These are phyloP conservation scores for Alentia gelatinosa DNA, from an alignment of 2,888 invertebrate genomes.

Conservation along the genomic window DNA sequence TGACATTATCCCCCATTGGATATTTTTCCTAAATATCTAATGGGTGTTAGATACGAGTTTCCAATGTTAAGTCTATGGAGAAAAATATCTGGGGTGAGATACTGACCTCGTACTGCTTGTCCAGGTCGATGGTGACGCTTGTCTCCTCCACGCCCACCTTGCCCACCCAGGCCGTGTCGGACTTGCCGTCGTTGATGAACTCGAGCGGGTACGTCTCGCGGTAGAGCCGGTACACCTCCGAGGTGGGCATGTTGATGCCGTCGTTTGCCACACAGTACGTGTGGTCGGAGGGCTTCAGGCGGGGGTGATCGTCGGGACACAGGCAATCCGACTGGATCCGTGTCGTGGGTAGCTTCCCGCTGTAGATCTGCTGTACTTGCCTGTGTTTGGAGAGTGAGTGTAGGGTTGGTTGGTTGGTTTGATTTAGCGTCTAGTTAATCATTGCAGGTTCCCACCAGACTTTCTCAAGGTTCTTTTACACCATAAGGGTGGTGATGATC, in stretches of 20 bases:
- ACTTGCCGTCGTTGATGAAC: conserved; percentile 60
- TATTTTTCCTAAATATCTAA: no score
- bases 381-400: no score
- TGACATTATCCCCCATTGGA: no score
- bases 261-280: conserved; percentile 44
- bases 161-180: conserved; percentile 54
- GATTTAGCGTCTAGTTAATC: no score
- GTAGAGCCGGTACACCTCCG: conserved; percentile 6
- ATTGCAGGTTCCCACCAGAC: no score
- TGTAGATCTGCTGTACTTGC: conserved; percentile 43
- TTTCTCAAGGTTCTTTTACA: no score
- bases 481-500: no score
- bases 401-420: no score
- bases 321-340: conserved; percentile 53
- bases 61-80: no score
- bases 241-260: neutral
- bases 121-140: conserved; percentile 35
- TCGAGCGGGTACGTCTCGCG: conserved; percentile 41
- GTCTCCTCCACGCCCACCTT: neutral
- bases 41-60: no score
- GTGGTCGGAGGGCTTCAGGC: conserved; percentile 16
- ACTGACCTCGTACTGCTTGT: conserved; percentile 48
- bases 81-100: no score
- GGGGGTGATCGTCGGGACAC: conserved; percentile 49
- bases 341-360: conserved; percentile 45